Base-by-base conservation (phyloP, 2,888 invertebrate genomes). In the Macrosoma leucophasiata region DNA sequence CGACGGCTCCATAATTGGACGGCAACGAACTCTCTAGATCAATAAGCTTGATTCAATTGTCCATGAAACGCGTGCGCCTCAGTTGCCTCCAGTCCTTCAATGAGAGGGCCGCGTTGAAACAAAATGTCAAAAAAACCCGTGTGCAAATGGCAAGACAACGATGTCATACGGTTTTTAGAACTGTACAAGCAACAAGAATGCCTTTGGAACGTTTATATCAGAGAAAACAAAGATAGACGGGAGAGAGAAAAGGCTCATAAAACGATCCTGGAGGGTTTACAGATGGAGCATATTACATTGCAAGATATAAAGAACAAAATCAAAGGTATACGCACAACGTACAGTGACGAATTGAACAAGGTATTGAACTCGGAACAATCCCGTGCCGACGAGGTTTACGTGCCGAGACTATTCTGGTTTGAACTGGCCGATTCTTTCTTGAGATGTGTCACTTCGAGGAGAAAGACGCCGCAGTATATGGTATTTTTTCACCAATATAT, bases 271-370 rank as follows among this genome's bases (percentile, higher is more conserved):
- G 18, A 18, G 5, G 18, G 4, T 26, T 13, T 26, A 14, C 1
- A 13, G 13, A 26, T 26, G 8, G 12, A 11, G 8, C 12, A 26
- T 13, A 13, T 26, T 9, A 26, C 26, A 1, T 7, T 26, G 7
- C 12, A 13, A 13, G 26, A 26, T n/a, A 14, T 26, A 14, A 26
- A 15, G 9, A 26, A 26, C 14, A 26, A 26, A 10, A 26, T 26
- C 9, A 26, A 26, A 15, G 26, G 26, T 3, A 8, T 26, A 3
- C 26, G 26, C n/a, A 26, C 26, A 3, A 14, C 26, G 14, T 26
- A 26, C 14, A 14, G 13, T 10, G 14, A 14, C 14, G 13, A 26
- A n/a, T 9, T 26, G 14, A 13, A 26, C 10, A 23, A 23, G 23
- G 11, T 23, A 9, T 12, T 10, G 11, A 8, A 5, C 6, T 18